These are phyloP conservation scores for Neoscelio sp. DNA, from an alignment of 2,888 invertebrate genomes.

Conservation along the genomic window DNA sequence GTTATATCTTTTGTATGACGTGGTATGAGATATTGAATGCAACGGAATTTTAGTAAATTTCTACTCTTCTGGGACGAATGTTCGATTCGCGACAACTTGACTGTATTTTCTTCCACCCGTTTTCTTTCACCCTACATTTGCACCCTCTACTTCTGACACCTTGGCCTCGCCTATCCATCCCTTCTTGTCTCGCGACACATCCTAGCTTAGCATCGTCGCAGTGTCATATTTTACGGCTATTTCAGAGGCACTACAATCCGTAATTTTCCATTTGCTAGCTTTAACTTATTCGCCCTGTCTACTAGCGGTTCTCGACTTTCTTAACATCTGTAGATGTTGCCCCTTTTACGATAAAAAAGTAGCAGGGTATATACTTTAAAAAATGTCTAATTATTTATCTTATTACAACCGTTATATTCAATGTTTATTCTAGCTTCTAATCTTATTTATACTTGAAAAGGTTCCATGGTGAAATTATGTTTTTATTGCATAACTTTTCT, in stretches of 20 bases:
- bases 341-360: constrained; percentile 30
- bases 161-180: constrained; percentile 21
- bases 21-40: constrained; percentile 19
- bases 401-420: too few species aligned
- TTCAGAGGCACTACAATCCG: constrained; percentile 71
- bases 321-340: neutral
- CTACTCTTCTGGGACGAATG: constrained; percentile 5
- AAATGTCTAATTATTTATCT: too few species aligned
- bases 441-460: too few species aligned
- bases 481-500: too few species aligned
- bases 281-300: constrained; percentile 62
- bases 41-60: constrained; percentile 16
- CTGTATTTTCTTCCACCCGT: constrained; percentile 16
- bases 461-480: too few species aligned
- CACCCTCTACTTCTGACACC: constrained; percentile 11
- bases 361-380: too few species aligned
- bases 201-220: constrained; percentile 50
- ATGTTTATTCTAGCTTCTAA: too few species aligned
- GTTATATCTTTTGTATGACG: constrained; percentile 16
- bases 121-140: constrained; percentile 13
- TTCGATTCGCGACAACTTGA: constrained; percentile 19
- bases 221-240: constrained; percentile 72
- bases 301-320: neutral
- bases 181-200: constrained; percentile 36
- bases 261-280: constrained; percentile 70